Conservation (phyloP, 1,140 invertebrate species). For the Anagrus nilaparvatae region DNA sequence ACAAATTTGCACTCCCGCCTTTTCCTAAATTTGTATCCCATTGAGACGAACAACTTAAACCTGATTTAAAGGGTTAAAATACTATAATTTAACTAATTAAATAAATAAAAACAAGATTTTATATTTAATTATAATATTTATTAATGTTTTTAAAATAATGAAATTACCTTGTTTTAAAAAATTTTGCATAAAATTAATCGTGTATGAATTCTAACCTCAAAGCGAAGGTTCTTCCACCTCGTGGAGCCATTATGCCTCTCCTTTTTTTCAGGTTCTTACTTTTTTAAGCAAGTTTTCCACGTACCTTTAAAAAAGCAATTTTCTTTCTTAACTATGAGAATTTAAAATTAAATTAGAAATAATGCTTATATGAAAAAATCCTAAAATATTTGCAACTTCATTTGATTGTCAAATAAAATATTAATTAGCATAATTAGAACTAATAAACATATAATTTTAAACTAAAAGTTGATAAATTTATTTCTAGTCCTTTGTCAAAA, state of each 20-base stretch:
- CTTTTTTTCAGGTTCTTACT: background rate
- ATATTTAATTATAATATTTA: too few relatives aligned
- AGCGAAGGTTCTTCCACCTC: too few relatives aligned
- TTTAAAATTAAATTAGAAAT: background rate
- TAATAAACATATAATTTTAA: slow-evolving; percentile 1
- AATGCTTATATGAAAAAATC: background rate
- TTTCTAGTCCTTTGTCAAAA: slow-evolving; percentile 41
- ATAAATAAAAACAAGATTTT: too few relatives aligned
- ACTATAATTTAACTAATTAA: too few relatives aligned
- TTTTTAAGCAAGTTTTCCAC: background rate
- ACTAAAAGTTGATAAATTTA: slow-evolving; percentile 9
- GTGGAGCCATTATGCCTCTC: too few relatives aligned
- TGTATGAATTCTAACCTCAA: too few relatives aligned
- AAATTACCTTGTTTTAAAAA: too few relatives aligned
- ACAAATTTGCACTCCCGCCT: background rate
- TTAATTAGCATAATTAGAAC: slow-evolving; percentile 6
- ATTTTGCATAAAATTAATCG: too few relatives aligned
- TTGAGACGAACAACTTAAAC: background rate
- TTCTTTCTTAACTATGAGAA: background rate
- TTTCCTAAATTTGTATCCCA: background rate
- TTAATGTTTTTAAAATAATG: too few relatives aligned
- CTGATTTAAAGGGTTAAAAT: too few relatives aligned
- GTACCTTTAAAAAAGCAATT: background rate
- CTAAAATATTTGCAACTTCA: background rate
- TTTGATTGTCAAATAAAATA: too few relatives aligned